phyloP scores from a whole-genome alignment of 2,797 vertebrate species.

The Eospalax fontanierii region DNA sequence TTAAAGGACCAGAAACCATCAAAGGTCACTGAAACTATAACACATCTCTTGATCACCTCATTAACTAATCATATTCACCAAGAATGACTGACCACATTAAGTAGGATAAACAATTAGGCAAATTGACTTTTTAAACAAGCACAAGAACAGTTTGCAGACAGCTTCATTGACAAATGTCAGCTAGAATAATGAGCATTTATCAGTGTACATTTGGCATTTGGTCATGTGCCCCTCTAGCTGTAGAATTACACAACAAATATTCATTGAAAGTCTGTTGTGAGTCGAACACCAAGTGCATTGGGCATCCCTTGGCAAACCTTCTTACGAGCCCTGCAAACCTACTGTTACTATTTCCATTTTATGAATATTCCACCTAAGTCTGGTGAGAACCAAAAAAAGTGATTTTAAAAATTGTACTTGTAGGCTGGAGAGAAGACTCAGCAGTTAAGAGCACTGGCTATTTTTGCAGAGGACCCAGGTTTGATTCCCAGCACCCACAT shows the following conservation, averaged over 20 bases:
- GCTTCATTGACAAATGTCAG: background rate
- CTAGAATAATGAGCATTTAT: background rate
- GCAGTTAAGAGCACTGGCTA: too few species aligned
- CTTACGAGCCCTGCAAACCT: background rate
- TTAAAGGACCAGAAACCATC: background rate
- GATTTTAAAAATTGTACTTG: too few species aligned
- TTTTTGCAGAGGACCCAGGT: too few species aligned
- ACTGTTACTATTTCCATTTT: background rate
- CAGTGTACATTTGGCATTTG: background rate
- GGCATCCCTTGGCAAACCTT: background rate
- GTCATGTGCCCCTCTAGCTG: background rate
- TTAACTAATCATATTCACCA: conserved; percentile 13
- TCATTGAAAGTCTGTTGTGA: background rate
- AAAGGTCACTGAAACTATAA: background rate
- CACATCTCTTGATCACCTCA: background rate
- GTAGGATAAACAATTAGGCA: background rate
- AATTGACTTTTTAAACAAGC: conserved; percentile 51
- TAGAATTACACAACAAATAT: background rate
- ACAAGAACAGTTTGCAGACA: background rate
- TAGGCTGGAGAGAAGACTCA: background rate
- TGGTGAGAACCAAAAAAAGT: background rate
- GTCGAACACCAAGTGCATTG: background rate
- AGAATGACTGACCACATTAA: conserved; percentile 53
- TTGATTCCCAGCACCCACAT: too few species aligned
- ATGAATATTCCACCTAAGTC: background rate